Base-by-base conservation (phyloP, 2,888 invertebrate species). In the Amorpha juglandis region DNA sequence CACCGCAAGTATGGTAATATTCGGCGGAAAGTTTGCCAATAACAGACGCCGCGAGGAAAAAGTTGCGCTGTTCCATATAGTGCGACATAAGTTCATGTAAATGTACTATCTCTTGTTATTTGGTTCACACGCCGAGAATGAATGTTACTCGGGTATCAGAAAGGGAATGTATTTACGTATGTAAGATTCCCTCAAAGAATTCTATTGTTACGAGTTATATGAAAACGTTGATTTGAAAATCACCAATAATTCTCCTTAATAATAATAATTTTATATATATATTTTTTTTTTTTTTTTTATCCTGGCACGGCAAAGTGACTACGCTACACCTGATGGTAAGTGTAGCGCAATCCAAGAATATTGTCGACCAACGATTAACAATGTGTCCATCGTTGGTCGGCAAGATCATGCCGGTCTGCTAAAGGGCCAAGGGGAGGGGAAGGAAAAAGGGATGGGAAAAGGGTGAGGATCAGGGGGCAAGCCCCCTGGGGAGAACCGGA, bases 11-110 rank as follows among this genome's bases (percentile, higher is more conserved):
- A 81, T 80, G 81, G 74, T 80, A 78, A 83, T 82, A 81, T 78
- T 76, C 75, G 62, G 65, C 63, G 68, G 70, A 78, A 84, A 84
- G 80, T 83, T 84, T 80, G 79, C 72, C 82, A 84, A 84, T 84
- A 83, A 80, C 71, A 69, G 62, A 14, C 35, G 52, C 19, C 63
- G 50, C 16, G 64, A 64, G 64, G 45, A 38, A 64, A 63, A 50
- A 66, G 63, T 38, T 63, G 51, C 35, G 63, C 62, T 63, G 62
- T 27, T 66, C 55, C 47, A 14, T 42, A 21, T n/a, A 45, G 45
- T 33, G 66, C 58, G 50, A 48, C 67, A 62, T 68, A 58, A 65
- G 53, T 64, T 63, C 67, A 55, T 50, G 63, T 65, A 67, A 71
- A 48, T 62, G 63, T 52, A 62, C 53, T 50, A 62, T 62, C 62